Evolutionary conservation across 2,888 invertebrate genomes (phyloP).

Genomic region (Allolobophora icterica): DNA sequence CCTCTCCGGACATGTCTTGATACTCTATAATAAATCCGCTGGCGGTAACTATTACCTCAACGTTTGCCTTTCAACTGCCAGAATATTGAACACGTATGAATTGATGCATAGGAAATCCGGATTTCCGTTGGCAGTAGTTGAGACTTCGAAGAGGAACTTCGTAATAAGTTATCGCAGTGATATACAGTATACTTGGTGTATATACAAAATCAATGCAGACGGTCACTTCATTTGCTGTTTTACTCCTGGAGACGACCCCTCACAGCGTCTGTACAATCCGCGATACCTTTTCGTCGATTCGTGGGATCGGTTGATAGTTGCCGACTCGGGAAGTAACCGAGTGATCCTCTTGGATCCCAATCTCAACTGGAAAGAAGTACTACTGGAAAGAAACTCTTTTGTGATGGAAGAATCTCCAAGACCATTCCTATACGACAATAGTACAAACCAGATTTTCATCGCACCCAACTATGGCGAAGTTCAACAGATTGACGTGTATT

Average conservation of each 20-base stretch:
- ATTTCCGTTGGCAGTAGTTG: not conserved
- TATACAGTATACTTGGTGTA: not conserved
- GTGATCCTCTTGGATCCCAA: conserved; percentile 8
- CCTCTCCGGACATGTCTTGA: not conserved
- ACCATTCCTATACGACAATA: not conserved
- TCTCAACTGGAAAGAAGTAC: not conserved
- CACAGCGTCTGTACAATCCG: not conserved
- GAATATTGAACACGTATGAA: not conserved
- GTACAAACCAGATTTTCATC: not conserved
- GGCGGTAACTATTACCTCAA: not conserved
- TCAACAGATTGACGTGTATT: not conserved
- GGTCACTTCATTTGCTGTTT: not conserved
- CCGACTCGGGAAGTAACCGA: not conserved
- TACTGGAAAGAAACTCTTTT: not conserved
- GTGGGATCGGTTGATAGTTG: not conserved
- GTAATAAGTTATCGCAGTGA: not conserved
- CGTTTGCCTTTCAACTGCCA: not conserved
- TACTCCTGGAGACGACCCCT: not conserved
- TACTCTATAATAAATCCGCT: not conserved
- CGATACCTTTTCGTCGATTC: not conserved
- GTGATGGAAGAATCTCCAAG: not conserved
- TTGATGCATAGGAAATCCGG: not conserved
- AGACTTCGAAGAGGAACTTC: not conserved
- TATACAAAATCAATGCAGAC: conserved; percentile 8
- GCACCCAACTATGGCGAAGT: not conserved